Conservation (phyloP, 92 coral and sea anemone species). For the Hydrozoanthus gracilis region DNA sequence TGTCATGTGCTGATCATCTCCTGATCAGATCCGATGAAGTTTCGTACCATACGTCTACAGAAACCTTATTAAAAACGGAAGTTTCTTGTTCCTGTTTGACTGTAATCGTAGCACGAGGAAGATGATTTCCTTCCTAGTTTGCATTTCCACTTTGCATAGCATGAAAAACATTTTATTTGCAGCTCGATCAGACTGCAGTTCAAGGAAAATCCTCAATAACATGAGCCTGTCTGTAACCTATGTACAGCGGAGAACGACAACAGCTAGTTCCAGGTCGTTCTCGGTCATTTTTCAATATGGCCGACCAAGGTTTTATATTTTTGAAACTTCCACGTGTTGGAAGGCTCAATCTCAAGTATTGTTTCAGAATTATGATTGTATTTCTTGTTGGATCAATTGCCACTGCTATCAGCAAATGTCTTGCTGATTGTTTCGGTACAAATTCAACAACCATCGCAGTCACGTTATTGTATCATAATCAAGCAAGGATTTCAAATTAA, state of each 20-base stretch:
- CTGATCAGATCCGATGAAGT: constrained; percentile 6
- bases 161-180: constrained; percentile 3
- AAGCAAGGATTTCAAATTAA: constrained; percentile 13
- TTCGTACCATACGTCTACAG: constrained; percentile 6
- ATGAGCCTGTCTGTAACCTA: constrained; percentile 6
- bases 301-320: constrained; percentile 20
- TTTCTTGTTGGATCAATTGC: constrained; percentile 27
- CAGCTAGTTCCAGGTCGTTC: constrained; percentile 4
- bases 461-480: constrained; percentile 26
- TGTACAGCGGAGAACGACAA: constrained; percentile 3
- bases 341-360: constrained; percentile 25
- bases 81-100: constrained; percentile 1
- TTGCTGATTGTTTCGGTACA: constrained; percentile 25
- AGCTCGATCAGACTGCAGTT: constrained; percentile 23
- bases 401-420: constrained; percentile 26
- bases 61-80: constrained; percentile 2
- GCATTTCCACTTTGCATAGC: constrained; percentile 6
- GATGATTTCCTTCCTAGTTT: constrained; percentile 4
- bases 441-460: constrained; percentile 26
- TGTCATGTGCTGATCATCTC: constrained; percentile 6
- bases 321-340: constrained; percentile 10
- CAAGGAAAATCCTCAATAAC: constrained; percentile 18
- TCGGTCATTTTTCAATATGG: constrained; percentile 15
- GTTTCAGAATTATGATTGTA: constrained; percentile 22
- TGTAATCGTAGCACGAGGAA: constrained; percentile 1